phyloP scores from a whole-genome alignment of 2,888 invertebrate species.

The Cyclophora albipunctata region DNA sequence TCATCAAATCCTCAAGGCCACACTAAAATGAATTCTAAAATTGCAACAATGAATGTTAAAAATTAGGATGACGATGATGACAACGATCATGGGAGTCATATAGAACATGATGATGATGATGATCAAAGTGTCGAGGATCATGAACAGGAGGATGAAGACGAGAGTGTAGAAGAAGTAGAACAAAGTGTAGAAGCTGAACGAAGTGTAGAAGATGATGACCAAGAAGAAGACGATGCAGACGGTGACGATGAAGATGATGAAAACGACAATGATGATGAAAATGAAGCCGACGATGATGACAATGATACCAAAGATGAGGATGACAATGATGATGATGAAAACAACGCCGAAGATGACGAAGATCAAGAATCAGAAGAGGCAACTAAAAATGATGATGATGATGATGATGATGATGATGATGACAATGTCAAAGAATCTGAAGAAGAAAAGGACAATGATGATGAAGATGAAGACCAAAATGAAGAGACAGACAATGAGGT shows the following conservation, averaged over 20 bases:
- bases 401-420: slow-evolving; percentile 26
- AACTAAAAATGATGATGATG: slow-evolving; percentile 36
- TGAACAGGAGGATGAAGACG: slow-evolving; percentile 12
- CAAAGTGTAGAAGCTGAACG: slow-evolving; percentile 21
- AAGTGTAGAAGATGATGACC: slow-evolving; percentile 14
- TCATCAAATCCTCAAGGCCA: too few relatives aligned
- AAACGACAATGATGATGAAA: slow-evolving; percentile 28
- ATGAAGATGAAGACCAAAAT: slow-evolving; percentile 31
- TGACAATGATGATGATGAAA: slow-evolving; percentile 22
- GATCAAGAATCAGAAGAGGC: slow-evolving; percentile 36
- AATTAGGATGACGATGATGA: slow-evolving; percentile 40
- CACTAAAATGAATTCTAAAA: neutral
- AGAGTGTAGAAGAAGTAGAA: neutral
- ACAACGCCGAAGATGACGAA: slow-evolving; percentile 33
- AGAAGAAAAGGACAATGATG: slow-evolving; percentile 23
- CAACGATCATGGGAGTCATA: slow-evolving; percentile 6
- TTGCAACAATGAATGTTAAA: neutral
- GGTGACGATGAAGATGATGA: slow-evolving; percentile 20
- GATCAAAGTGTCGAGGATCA: slow-evolving; percentile 9
- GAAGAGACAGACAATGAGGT: slow-evolving; percentile 36
- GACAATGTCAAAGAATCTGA: slow-evolving; percentile 16
- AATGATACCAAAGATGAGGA: slow-evolving; percentile 11
- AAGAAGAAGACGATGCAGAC: slow-evolving; percentile 22
- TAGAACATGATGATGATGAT: slow-evolving; percentile 23
- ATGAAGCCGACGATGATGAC: slow-evolving; percentile 33